Percentiles rank a stretch among this genome's conserved stretches.
Conservation (phyloP, 1,140 invertebrate species). For the Drosophila gunungcola region DNA sequence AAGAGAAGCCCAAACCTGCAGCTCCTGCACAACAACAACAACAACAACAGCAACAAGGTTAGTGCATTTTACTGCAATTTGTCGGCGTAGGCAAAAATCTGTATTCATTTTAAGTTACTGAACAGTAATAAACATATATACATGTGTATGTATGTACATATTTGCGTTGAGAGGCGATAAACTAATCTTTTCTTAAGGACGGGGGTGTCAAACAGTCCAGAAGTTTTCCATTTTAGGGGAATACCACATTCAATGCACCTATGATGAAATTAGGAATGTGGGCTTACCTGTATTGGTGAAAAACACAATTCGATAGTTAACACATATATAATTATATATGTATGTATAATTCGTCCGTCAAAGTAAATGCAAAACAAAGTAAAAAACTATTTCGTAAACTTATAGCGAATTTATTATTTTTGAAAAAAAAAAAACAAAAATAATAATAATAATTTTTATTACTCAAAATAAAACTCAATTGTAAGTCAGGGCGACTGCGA, state of each 20-base stretch:
- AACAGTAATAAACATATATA: background rate
- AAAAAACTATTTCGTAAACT: no score
- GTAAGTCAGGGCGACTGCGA: no score
- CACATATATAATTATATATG: no score
- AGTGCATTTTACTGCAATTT: conserved; percentile 1
- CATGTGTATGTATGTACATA: background rate
- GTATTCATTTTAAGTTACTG: background rate
- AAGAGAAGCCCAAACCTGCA: background rate
- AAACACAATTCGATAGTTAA: background rate
- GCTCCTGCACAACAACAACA: conserved; percentile 25
- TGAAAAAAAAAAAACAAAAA: background rate
- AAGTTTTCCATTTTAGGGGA: conserved; percentile 12
- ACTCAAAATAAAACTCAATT: no score
- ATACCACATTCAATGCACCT: conserved; percentile 4
- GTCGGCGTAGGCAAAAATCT: background rate
- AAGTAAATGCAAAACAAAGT: no score
- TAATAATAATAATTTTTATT: no score
- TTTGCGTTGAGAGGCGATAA: background rate
- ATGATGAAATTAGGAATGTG: conserved; percentile 16
- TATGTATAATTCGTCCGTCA: no score
- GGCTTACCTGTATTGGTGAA: background rate
- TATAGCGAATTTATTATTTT: no score
- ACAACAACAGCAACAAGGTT: conserved; percentile 27
- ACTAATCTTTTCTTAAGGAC: background rate
- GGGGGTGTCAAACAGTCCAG: background rate